These are phyloP conservation scores for Pygoscelis adeliae DNA, from an alignment of 2,113 vertebrate species.

Conservation along the genomic window DNA sequence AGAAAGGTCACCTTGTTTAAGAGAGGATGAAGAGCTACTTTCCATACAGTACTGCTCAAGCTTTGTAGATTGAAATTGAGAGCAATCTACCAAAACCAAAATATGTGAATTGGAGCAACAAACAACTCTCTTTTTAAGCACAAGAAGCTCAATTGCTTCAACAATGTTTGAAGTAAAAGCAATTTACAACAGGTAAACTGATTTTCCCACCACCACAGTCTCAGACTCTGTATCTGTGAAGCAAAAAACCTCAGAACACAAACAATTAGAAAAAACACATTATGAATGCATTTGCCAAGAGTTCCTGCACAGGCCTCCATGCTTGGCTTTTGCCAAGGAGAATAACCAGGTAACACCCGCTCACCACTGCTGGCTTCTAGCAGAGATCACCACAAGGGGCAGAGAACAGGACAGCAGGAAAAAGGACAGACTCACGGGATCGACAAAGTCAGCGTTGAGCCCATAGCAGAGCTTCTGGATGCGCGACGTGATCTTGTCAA, in stretches of 20 bases:
- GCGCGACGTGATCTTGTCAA: slow-evolving; percentile 96
- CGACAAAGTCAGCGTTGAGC: slow-evolving; percentile 93
- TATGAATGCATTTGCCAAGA: neutral
- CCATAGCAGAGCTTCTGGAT: slow-evolving; percentile 98
- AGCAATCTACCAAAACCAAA: neutral
- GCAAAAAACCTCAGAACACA: neutral
- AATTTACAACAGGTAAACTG: neutral
- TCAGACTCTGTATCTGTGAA: neutral
- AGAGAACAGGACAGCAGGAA: neutral
- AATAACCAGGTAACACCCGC: neutral
- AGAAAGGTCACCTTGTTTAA: neutral
- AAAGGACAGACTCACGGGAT: slow-evolving; percentile 84
- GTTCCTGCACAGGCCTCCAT: fast-evolving
- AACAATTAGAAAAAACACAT: neutral
- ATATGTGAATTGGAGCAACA: fast-evolving
- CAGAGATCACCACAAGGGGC: neutral
- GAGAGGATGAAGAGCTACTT: neutral
- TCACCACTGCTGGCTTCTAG: neutral
- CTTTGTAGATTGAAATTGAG: neutral
- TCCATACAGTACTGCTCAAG: neutral
- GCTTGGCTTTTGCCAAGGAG: neutral
- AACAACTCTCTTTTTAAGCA: neutral
- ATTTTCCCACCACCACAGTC: neutral
- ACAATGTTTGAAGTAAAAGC: neutral
- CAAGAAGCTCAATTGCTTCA: neutral